Base-by-base conservation (phyloP, 2,888 invertebrate species). In the Fragum fragum region DNA sequence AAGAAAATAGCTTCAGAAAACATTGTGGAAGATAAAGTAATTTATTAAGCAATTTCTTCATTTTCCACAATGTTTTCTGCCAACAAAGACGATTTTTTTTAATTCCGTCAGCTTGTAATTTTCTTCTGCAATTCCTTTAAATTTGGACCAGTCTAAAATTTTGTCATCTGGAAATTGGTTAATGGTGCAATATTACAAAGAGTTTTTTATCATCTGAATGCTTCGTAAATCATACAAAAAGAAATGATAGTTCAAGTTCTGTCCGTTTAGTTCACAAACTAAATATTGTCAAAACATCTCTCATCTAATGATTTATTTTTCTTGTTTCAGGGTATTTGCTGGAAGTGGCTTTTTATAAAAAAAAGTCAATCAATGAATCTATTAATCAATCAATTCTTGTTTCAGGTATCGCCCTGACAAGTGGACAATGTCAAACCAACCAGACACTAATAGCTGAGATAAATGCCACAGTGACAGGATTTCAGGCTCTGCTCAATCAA, bases 11-110 rank as follows among this genome's bases (percentile, higher is more conserved):
- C 39, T 39, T 39, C 6, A 14, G 39, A 39, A 39, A 39, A 14
- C 39, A 39, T 39, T 39, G 39, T 55, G 1, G n/a, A 23, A 55
- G 21, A 55, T 21, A 21, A 23, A 2, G 55, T n/a, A 55, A 55
- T 21, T 55, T 1, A 18, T 55, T n/a, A n/a, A 55, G 3, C 3
- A 55, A 21, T 55, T 55, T 55, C 55, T 55, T n/a, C 55, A 21
- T 55, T 55, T 55, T 21, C 55, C 55, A 18, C 55, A 55, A 55
- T 55, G 21, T 55, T 55, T n/a, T 21, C 1, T 55, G 21, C 55
- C 55, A n/a, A 21, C 1, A 5, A 2, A 1, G 21, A 55, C 1
- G 21, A 2, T 2, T n/a, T 21, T 55, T 18, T 23, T n/a, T 1
- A 2, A 1, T 6, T n/a, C n/a, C n/a, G n/a, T n/a, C n/a, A n/a